Evolutionary conservation across 2,113 vertebrate genomes (phyloP).

Genomic region (Steatornis caripensis): DNA sequence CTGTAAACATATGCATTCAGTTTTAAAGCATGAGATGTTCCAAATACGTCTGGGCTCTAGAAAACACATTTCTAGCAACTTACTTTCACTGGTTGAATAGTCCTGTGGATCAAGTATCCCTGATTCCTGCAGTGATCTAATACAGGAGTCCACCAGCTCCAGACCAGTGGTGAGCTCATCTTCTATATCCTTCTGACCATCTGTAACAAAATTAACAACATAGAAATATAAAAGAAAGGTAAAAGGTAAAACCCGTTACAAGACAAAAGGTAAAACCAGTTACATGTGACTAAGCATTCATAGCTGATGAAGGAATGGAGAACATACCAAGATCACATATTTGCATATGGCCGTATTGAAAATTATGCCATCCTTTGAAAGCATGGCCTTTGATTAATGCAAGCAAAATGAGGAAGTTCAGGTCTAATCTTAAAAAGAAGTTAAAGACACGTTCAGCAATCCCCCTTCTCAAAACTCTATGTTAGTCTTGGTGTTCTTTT

Average conservation of each 20-base stretch:
- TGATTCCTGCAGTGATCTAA: conserved; percentile 95
- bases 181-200: conserved; percentile 98
- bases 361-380: not conserved
- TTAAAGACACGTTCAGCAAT: not conserved
- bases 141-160: conserved; percentile 97
- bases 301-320: not conserved
- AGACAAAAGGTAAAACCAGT: not conserved
- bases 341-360: not conserved
- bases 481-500: not conserved
- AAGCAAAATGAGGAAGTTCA: not conserved
- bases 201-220: conserved; percentile 61
- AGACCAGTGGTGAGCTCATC: conserved; percentile 96
- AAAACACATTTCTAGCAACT: conserved; percentile 49
- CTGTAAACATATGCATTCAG: not conserved
- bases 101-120: conserved; percentile 96
- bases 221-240: not conserved
- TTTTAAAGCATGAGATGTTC: not conserved
- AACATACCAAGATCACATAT: not conserved
- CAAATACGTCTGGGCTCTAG: not conserved
- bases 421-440: not conserved
- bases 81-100: conserved; percentile 87
- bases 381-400: not conserved
- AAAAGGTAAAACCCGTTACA: not conserved
- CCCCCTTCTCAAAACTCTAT: not conserved
- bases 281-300: not conserved